A percentile compares a stretch with the other conserved stretches of the same genome.
Conservation (phyloP, 2,797 vertebrate species). For the Phrynocephalus vlangalii region DNA sequence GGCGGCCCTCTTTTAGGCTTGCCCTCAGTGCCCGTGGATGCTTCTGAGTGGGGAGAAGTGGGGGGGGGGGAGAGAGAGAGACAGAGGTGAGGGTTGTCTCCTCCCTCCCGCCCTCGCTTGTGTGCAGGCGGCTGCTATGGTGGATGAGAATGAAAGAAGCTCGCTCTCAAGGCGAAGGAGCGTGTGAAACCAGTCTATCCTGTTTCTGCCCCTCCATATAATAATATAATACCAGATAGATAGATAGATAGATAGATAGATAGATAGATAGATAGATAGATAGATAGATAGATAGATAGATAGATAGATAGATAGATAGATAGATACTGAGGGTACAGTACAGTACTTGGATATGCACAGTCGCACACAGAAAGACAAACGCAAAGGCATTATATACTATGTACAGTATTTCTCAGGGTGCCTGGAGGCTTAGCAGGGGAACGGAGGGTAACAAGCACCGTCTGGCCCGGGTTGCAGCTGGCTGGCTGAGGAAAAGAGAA, state of each 20-base stretch:
- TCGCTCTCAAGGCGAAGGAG: conserved; percentile 59
- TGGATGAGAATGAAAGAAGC: conserved; percentile 55
- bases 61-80: not conserved
- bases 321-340: not conserved
- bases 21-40: conserved; percentile 16
- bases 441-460: conserved; percentile 65
- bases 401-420: conserved; percentile 47
- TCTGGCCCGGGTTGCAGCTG: conserved; percentile 19
- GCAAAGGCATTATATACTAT: not conserved
- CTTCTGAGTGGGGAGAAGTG: not conserved
- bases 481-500: not conserved
- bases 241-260: too few relatives aligned
- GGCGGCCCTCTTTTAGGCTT: conserved; percentile 29
- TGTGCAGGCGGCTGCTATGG: conserved; percentile 60
- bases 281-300: not conserved
- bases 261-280: too few relatives aligned
- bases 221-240: too few relatives aligned
- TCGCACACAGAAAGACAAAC: too few relatives aligned
- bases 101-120: conserved; percentile 55
- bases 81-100: conserved; percentile 40
- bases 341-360: not conserved
- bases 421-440: conserved; percentile 69
- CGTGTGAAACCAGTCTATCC: conserved; percentile 72
- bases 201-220: conserved; percentile 59
- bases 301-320: not conserved